Percentiles rank a stretch among this genome's conserved stretches.
Conservation (phyloP, 2,797 vertebrate species). For the Malacoraja senta region DNA sequence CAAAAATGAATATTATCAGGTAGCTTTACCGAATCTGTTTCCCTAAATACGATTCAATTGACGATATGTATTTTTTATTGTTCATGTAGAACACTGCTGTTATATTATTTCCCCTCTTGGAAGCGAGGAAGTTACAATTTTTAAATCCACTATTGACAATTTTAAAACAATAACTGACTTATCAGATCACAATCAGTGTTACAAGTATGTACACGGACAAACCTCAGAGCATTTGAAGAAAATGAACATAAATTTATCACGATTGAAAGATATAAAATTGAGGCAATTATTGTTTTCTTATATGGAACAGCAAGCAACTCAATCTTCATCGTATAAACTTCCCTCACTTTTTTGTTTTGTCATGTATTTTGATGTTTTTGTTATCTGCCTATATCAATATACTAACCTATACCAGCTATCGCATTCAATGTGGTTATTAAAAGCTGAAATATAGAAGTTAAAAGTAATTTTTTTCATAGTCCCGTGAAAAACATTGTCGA, state of each 20-base stretch:
- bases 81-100: background rate
- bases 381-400: conserved; percentile 19
- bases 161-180: background rate
- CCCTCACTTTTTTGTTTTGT: background rate
- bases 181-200: background rate
- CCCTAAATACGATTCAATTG: background rate
- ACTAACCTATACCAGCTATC: conserved; percentile 6
- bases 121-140: background rate
- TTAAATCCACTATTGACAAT: background rate
- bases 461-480: conserved; percentile 23
- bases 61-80: background rate
- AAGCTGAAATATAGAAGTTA: conserved; percentile 32
- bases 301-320: background rate
- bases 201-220: background rate
- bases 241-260: background rate
- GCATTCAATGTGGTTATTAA: conserved; percentile 24
- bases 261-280: background rate
- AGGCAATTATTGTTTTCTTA: background rate
- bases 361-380: background rate
- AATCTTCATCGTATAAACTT: background rate
- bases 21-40: no score
- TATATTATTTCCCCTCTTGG: background rate
- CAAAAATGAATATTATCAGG: background rate
- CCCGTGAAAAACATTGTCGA: conserved; percentile 6
- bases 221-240: background rate